Evolutionary conservation across 2,797 vertebrate species (phyloP).

Genomic region (Rhinoraja longicauda): DNA sequence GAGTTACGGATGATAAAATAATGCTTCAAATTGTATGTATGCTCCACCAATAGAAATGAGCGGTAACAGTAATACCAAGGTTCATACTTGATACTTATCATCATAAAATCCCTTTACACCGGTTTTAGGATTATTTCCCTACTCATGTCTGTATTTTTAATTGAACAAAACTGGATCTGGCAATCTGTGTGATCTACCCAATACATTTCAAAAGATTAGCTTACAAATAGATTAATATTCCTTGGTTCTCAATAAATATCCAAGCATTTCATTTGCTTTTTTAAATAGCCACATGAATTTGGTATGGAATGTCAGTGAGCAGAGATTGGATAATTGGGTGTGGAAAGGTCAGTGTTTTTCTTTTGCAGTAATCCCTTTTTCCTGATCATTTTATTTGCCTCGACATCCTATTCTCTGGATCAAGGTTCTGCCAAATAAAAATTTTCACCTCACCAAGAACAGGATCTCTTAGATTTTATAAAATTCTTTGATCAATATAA

Average conservation of each 20-base stretch:
- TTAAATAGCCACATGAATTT: neutral
- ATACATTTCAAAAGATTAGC: neutral
- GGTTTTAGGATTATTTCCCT: neutral
- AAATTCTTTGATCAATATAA: neutral
- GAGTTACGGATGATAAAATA: neutral
- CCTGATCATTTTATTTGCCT: neutral
- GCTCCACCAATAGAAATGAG: neutral
- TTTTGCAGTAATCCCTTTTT: neutral
- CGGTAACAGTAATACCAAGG: neutral
- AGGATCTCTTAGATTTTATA: neutral
- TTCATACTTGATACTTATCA: neutral
- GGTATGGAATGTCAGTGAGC: neutral
- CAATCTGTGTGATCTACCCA: neutral
- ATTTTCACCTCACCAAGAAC: neutral
- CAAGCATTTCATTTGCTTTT: neutral
- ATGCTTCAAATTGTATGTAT: neutral
- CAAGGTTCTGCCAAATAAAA: neutral
- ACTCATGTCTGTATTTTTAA: neutral
- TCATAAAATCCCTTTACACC: neutral
- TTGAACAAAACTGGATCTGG: neutral
- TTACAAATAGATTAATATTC: neutral
- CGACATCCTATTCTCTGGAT: neutral
- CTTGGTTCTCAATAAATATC: neutral
- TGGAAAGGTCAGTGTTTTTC: neutral
- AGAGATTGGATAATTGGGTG: neutral